A percentile compares a stretch with the other conserved stretches of the same genome.
Conservation (phyloP, 1,140 invertebrate genomes). For the Limonius californicus region DNA sequence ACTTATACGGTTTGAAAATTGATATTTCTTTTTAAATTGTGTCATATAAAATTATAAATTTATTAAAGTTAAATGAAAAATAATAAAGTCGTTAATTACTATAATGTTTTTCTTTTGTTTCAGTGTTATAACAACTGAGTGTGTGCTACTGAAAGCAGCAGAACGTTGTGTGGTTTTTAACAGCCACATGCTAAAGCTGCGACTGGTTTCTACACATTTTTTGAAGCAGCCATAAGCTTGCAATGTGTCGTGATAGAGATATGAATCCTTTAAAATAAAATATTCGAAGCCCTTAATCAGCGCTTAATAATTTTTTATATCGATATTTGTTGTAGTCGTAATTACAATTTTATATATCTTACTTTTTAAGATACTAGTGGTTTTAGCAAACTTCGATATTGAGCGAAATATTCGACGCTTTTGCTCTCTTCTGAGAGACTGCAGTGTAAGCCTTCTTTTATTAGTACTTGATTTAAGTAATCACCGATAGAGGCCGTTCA, state of each 20-base stretch:
- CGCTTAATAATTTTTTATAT: constrained; percentile 15
- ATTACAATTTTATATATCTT: background rate
- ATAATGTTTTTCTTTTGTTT: constrained; percentile 11
- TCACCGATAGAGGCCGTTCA: too few species aligned
- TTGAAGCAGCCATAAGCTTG: constrained; percentile 77
- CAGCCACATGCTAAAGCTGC: constrained; percentile 75
- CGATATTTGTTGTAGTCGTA: constrained; percentile 7
- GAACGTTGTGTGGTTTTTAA: constrained; percentile 15
- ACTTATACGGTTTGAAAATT: too few species aligned
- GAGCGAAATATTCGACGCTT: constrained; percentile 33
- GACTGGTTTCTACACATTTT: constrained; percentile 81
- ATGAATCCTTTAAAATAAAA: constrained; percentile 54
- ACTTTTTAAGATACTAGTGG: background rate
- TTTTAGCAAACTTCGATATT: constrained; percentile 27
- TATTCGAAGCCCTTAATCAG: constrained; percentile 31
- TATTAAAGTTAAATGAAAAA: too few species aligned
- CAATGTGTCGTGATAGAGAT: constrained; percentile 74
- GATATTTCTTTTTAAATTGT: too few species aligned
- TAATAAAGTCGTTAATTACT: too few species aligned
- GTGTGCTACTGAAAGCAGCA: constrained; percentile 11
- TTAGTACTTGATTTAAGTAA: too few species aligned
- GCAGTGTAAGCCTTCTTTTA: constrained; percentile 30
- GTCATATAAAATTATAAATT: too few species aligned
- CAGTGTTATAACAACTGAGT: constrained; percentile 16
- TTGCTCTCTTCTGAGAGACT: constrained; percentile 32